Base-by-base conservation (phyloP, 35 echinoderm and acorn worm genomes). In the Apostichopus californicus region DNA sequence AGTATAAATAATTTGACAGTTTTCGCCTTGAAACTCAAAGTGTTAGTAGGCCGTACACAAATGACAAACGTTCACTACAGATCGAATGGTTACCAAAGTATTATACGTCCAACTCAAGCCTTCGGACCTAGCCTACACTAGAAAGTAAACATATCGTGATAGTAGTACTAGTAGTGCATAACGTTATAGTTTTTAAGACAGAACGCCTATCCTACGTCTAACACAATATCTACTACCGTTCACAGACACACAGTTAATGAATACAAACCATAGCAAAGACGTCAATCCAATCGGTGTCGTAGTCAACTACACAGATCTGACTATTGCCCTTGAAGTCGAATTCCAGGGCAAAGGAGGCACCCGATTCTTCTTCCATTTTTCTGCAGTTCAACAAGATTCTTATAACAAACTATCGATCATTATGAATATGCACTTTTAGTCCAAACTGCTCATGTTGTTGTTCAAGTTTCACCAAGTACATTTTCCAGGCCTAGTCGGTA, bases 231-330 rank as follows among this genome's bases (percentile, higher is more conserved):
- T 46, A 46, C 34, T 46, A 46, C 34, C 34, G 34, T 46, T 46
- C 34, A 46, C 34, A 46, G 21, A 13, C 53, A 86, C 13, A 59
- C 26, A 54, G 46, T 23, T 9, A 57, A 25, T 64, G 68, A 1
- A 12, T 89, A 89, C 86, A 65, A 53, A 89, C 86, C 86, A 89
- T 89, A 28, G 68, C 86, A 63, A 10, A 72, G 5, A 89, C 61
- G 63, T 89, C 86, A 72, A 72, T 75, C 86, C 86, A 89, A 34
- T 52, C 68, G 8, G 86, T 89, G 60, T 89, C 61, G 46, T 89
- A 89, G 46, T 64, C 10, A 13, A 89, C 86, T 68, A 89, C 61
- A 68, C 60, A 89, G 46, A 89, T 89, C 23, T 89, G 60, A 34
- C 86, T 72, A n/a, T 52, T 89, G n/a, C 63, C 63, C 15, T 72